Evolutionary conservation across 2,113 vertebrate genomes (phyloP).

Genomic region (Lepus timidus): DNA sequence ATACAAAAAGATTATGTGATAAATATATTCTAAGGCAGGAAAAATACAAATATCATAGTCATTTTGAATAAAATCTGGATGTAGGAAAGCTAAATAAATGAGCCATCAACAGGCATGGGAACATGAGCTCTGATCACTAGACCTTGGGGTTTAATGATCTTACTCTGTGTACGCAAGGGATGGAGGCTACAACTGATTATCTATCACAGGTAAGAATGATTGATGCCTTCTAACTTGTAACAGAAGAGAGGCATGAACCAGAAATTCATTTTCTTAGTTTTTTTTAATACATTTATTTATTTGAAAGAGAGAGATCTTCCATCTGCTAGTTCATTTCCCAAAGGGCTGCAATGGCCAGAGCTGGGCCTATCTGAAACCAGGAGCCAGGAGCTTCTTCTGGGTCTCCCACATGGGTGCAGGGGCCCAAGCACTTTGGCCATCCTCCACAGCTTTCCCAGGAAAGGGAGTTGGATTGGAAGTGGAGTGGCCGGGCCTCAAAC

Average conservation of each 20-base stretch:
- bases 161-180: neutral
- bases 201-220: neutral
- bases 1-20: neutral
- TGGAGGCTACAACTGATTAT: neutral
- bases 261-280: neutral
- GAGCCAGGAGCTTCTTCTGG: too few species aligned
- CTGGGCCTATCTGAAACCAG: too few species aligned
- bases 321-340: too few species aligned
- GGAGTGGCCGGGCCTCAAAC: too few species aligned
- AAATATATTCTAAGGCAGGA: neutral
- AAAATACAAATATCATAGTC: neutral
- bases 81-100: neutral
- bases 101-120: neutral
- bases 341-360: too few species aligned
- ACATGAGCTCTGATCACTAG: neutral
- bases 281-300: too few species aligned
- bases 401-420: too few species aligned
- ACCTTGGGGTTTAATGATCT: neutral
- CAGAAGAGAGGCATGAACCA: neutral
- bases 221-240: neutral
- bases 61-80: constrained; percentile 38
- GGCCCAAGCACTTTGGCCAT: too few species aligned
- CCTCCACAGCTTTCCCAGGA: too few species aligned
- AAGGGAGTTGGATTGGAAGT: too few species aligned
- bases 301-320: too few species aligned